Percentiles rank a stretch among this genome's conserved stretches.
These are phyloP conservation scores for Periophthalmodon schlosseri DNA, from an alignment of 2,113 vertebrate species.

Conservation along the genomic window DNA sequence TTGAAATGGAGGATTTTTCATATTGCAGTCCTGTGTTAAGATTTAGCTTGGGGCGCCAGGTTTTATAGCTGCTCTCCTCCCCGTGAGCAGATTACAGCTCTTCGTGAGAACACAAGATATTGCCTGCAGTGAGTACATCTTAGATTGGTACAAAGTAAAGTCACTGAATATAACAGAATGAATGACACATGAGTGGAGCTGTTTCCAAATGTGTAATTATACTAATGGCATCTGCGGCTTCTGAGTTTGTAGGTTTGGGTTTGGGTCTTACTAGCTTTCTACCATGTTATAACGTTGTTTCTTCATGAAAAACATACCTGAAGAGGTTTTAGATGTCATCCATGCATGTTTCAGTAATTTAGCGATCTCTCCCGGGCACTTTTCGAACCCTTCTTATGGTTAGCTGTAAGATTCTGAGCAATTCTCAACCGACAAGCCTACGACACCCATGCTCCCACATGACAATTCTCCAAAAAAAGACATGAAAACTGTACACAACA, in stretches of 20 bases:
- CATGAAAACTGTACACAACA: too few species aligned
- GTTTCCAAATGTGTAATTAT: constrained; percentile 44
- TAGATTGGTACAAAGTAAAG: constrained; percentile 30
- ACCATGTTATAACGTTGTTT: too few species aligned
- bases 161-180: constrained; percentile 21
- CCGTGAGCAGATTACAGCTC: constrained; percentile 47
- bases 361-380: too few species aligned
- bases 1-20: constrained; percentile 31
- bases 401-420: too few species aligned
- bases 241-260: constrained; percentile 40
- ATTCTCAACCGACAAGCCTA: too few species aligned
- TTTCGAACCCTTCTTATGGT: too few species aligned
- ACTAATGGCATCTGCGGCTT: constrained; percentile 53
- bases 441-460: too few species aligned
- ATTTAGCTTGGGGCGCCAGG: constrained; percentile 38
- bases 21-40: constrained; percentile 28
- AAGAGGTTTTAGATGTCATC: too few species aligned
- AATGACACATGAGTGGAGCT: background rate
- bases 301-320: too few species aligned
- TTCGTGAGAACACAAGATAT: constrained; percentile 32
- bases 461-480: too few species aligned
- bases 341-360: too few species aligned
- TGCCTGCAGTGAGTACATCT: constrained; percentile 44
- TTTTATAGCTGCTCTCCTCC: constrained; percentile 49
- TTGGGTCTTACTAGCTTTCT: constrained; percentile 53